Evolutionary conservation across 2,888 invertebrate species (phyloP), one percentile per base, ranked within the genome.

Genomic region (Alloscopus bannaensis): DNA sequence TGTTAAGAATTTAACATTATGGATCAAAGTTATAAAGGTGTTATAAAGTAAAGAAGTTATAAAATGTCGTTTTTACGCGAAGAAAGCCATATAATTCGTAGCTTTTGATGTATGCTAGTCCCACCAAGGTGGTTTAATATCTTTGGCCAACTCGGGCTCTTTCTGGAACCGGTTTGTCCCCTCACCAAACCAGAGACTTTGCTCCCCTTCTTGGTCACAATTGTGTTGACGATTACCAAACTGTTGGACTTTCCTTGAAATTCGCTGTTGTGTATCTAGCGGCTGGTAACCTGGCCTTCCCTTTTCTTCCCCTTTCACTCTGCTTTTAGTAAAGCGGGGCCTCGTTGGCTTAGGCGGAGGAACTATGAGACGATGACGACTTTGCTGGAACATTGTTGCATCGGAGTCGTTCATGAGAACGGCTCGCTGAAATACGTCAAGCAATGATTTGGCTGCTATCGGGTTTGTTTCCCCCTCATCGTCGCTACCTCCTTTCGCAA

Each of bases 111-210:
- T n/a, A n/a, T n/a, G n/a, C n/a, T 40, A 75, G 20, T 75, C 75
- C 75, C 75, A 75, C 75, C 75, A 75, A 0, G 68, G 36, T 2
- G 75, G 75, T 16, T 60, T 75, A 20, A 66, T 75, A 16, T 66
- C 66, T 26, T 59, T 45, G n/a, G 42, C 60, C 26, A 68, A 28
- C 8, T 18, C 16, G 2, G 18, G 11, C 18, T 65, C 65, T 29
- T 40, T 65, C 45, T 1, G 6, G 50, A 22, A 2, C 40, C 24
- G 26, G 57, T 20, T 11, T 29, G 28, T 18, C 52, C 57, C 22
- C 8, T 22, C 2, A 57, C 28, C 1, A 29, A 42, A 28, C 60
- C 6, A 31, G 59, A 31, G 22, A 11, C 2, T n/a, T 60, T 40
- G 45, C 16, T 18, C 24, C n/a, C n/a, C 29, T 60, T 28, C 3